Conservation (phyloP, 2,888 invertebrate species). For the Microctonus brassicae region DNA sequence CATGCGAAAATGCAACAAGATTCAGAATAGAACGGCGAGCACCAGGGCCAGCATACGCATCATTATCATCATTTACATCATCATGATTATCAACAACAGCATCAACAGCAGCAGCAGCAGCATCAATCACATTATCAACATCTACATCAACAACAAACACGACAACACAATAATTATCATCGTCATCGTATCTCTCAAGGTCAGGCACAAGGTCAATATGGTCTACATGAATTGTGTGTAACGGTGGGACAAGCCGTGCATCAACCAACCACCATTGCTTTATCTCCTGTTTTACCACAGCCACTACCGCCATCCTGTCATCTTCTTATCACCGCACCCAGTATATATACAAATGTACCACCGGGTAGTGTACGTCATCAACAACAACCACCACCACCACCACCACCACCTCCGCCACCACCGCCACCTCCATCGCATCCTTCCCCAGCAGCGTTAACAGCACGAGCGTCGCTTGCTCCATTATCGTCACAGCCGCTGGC, state of each 20-base stretch:
- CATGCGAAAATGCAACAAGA: slow-evolving; percentile 69
- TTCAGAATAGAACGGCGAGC: slow-evolving; percentile 69
- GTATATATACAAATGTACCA: slow-evolving; percentile 62
- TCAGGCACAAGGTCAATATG: slow-evolving; percentile 30
- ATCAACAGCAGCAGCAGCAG: slow-evolving; percentile 50
- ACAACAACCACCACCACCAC: slow-evolving; percentile 60
- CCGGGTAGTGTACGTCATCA: slow-evolving; percentile 61
- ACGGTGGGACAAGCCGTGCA: slow-evolving; percentile 25
- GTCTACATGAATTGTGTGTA: slow-evolving; percentile 36
- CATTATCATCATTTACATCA: slow-evolving; percentile 63
- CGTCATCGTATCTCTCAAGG: slow-evolving; percentile 27
- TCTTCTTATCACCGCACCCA: slow-evolving; percentile 65
- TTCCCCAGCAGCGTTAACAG: slow-evolving; percentile 60
- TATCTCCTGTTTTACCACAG: slow-evolving; percentile 68
- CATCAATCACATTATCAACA: slow-evolving; percentile 44
- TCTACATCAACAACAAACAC: slow-evolving; percentile 56
- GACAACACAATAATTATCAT: slow-evolving; percentile 10
- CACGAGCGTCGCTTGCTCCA: slow-evolving; percentile 59
- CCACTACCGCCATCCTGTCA: slow-evolving; percentile 63
- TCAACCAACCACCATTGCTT: slow-evolving; percentile 61
- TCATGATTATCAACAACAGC: slow-evolving; percentile 51
- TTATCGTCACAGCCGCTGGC: slow-evolving; percentile 58
- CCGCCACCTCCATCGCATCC: slow-evolving; percentile 65
- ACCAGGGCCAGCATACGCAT: slow-evolving; percentile 65
- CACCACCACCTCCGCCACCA: slow-evolving; percentile 64